These are phyloP conservation scores for Spilogale gracilis DNA, from an alignment of 2,113 vertebrate genomes.

Conservation along the genomic window DNA sequence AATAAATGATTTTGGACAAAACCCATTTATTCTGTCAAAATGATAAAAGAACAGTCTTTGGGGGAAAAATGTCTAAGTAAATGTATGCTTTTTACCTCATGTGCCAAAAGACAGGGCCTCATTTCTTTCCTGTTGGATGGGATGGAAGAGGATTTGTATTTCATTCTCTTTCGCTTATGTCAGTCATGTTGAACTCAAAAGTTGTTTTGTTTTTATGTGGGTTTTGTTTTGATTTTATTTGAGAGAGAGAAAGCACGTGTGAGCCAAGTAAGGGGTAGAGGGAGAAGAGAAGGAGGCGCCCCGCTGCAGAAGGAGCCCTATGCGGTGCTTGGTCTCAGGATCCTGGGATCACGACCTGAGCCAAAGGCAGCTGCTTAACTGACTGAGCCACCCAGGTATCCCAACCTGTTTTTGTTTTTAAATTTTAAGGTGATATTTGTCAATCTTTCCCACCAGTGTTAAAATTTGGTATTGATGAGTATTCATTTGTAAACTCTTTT, in stretches of 20 bases:
- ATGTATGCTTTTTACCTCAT: not conserved
- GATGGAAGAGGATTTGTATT: not conserved
- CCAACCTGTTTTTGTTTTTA: not conserved
- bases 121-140: not conserved
- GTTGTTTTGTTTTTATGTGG: not conserved
- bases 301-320: too few species aligned
- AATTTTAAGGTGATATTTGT: not conserved
- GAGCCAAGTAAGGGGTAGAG: too few species aligned
- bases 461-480: not conserved
- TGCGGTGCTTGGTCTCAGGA: too few species aligned
- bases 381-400: too few species aligned
- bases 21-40: not conserved
- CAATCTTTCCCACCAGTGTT: not conserved
- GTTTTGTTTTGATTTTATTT: too few species aligned
- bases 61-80: not conserved
- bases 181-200: not conserved
- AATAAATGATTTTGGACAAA: conserved; percentile 48
- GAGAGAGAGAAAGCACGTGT: too few species aligned
- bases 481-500: not conserved
- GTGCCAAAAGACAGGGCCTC: not conserved
- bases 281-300: too few species aligned
- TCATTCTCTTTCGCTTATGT: conserved; percentile 18
- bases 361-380: too few species aligned
- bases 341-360: too few species aligned
- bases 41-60: conserved; percentile 65